phyloP scores from a whole-genome alignment of 2,797 vertebrate species.

The Crenichthys baileyi region DNA sequence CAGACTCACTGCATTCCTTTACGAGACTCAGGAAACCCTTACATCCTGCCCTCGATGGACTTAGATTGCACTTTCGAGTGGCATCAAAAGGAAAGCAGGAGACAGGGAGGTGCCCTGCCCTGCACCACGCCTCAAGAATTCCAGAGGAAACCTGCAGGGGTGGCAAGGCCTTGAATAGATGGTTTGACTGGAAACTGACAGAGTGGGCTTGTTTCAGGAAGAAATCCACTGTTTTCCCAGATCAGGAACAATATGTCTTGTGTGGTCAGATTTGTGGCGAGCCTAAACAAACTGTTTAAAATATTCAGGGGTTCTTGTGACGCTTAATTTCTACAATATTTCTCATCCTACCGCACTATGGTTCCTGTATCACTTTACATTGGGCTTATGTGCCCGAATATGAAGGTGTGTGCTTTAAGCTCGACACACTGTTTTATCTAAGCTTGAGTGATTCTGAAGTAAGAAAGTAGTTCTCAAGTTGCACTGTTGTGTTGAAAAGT shows the following conservation, averaged over 20 bases:
- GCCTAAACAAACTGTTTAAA: slow-evolving; percentile 35
- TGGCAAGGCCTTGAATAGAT: slow-evolving; percentile 36
- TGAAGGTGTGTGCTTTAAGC: not conserved
- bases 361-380: not conserved
- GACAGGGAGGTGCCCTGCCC: slow-evolving; percentile 46
- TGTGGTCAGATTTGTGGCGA: slow-evolving; percentile 41
- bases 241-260: slow-evolving; percentile 37
- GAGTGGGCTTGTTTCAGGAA: slow-evolving; percentile 45
- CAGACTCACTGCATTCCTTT: slow-evolving; percentile 37
- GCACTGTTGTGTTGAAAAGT: not conserved
- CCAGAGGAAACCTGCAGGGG: slow-evolving; percentile 60
- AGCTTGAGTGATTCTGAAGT: not conserved
- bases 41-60: slow-evolving; percentile 65
- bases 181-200: slow-evolving; percentile 44
- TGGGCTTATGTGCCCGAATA: not conserved
- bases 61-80: slow-evolving; percentile 43
- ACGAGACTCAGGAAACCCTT: slow-evolving; percentile 69
- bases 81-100: slow-evolving; percentile 55
- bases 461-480: not conserved
- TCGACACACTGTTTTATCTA: not conserved
- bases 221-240: slow-evolving; percentile 42
- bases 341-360: not conserved
- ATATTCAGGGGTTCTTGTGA: not conserved
- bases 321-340: not conserved
- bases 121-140: slow-evolving; percentile 62